Evolutionary conservation across 2,888 invertebrate species (phyloP), one percentile per base, ranked within the genome.

Genomic region (Callyntrura sp.): DNA sequence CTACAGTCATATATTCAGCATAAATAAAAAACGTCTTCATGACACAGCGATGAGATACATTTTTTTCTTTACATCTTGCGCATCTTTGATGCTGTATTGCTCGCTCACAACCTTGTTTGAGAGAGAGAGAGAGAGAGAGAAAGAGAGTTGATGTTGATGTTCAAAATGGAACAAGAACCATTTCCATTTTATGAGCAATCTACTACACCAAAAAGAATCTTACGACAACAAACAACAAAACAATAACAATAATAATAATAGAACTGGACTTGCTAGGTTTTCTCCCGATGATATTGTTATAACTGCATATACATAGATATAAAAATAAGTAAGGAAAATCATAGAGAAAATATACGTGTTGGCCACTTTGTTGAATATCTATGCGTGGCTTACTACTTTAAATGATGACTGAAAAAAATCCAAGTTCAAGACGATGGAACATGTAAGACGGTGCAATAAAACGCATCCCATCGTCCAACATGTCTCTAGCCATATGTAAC

Each of bases 171-270:
- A 81, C 35, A 60, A 76, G 62, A 78, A 45, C 23, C 86, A 86
- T 86, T 86, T 86, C 76, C 86, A 86, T 79, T 86, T 86, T 86
- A 86, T 79, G 86, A 68, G 79, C 60, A 35, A 76, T 86, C 57
- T 73, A 48, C 35, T 35, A 35, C 35, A 35, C 35, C 35, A 35
- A 35, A 35, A 35, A 6, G 35, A 35, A 35, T 35, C 35, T 35
- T 35, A 35, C 35, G 35, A 35, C 35, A 35, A 35, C 35, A 35
- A 35, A 35, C 35, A 35, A 35, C 35, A 35, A 35, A 35, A 35
- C 35, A 35, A 35, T 55, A 68, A 35, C 84, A 84, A 57, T 73
- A 68, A 68, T 35, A 43, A 73, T 73, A 85, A 70, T 43, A 35
- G 12, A 85, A 86, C 78, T 48, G 62, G 78, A 55, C 65, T 85